Base-by-base conservation (phyloP, 2,797 vertebrate genomes). In the Discoglossus pictus region DNA sequence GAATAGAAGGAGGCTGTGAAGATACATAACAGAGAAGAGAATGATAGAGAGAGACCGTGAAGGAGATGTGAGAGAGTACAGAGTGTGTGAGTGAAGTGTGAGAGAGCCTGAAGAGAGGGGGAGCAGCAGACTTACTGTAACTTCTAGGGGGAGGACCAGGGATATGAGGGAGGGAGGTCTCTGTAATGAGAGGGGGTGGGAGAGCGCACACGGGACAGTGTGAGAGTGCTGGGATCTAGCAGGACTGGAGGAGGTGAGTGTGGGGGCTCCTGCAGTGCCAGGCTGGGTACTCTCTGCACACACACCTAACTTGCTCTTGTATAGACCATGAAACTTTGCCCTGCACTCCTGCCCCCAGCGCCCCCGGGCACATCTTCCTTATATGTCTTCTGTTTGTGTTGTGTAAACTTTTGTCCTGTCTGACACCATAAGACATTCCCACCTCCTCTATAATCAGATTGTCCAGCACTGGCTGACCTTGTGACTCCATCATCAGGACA, bases 401-500 rank as follows among this genome's bases (percentile, higher is more conserved):
- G 2, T 40, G 20, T 21, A n/a, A 67, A 59, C 40, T 52, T 55
- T 27, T 8, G 43, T 20, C 38, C 35, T 9, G 10, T 10, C 35
- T 24, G 6, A 18, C 6, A 1, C 15, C 53, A 1, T 58, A 10
- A 48, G 11, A 23, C 4, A n/a, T n/a, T n/a, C n/a, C n/a, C n/a
- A n/a, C n/a, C n/a, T n/a, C n/a, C n/a, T n/a, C n/a, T n/a, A n/a
- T n/a, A 4, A 4, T 31, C 27, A 8, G 8, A 31, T 31, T 31
- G 8, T 31, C 4, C 27, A 4, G 4, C 4, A 8, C 27, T 4
- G 27, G 8, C 27, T 31, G 27, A 31, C 27, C 27, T 51, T 63
- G 65, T 55, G 59, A 68, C 53, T 74, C 73, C 73, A 70, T 74
- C 55, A 72, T 31, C 73, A 35, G 44, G 53, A 61, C 73, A 58